Base-by-base conservation (phyloP, 2,888 invertebrate genomes). In the Lacanobia wlatinum region DNA sequence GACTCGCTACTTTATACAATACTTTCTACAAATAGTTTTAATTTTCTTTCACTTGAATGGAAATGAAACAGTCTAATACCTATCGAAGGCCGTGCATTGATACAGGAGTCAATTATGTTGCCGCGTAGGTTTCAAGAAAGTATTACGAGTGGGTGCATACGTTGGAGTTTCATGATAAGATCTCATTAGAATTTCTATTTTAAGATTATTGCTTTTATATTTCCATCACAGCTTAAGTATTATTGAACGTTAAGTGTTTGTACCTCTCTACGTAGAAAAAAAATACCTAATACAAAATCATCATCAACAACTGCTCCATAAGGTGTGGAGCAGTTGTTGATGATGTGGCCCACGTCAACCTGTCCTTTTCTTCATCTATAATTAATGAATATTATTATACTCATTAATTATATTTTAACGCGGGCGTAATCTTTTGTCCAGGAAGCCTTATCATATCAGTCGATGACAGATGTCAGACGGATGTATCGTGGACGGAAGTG, bases 371-470 rank as follows among this genome's bases (percentile, higher is more conserved):
- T 38, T 34, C 3, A 28, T 28, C 14, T n/a, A n/a, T n/a, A n/a
- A n/a, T n/a, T n/a, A n/a, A n/a, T n/a, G n/a, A n/a, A n/a, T n/a
- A n/a, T n/a, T n/a, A n/a, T n/a, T n/a, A n/a, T 50, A 53, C 21
- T 48, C 28, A 58, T 62, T 40, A 59, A 53, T 56, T 52, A 28
- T 70, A 60, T 66, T 65, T 65, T 63, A 68, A 69, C 43, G 56
- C 53, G 46, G 40, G 60, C 34, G 61, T 66, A 81, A 71, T 71
- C 67, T 75, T 76, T 48, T 46, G 76, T 78, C 83, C 90, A 87
- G 92, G 95, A 95, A 95, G 90, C 94, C 95, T 92, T 94, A 94
- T 95, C 94, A 89, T 88, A 91, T 92, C 90, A 79, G 78, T 79
- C 88, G 60, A 67, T 84, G 76, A 75, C 84, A 85, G 85, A 84